phyloP scores from a whole-genome alignment of 2,113 vertebrate genomes.

The Anser brachyrhynchus region DNA sequence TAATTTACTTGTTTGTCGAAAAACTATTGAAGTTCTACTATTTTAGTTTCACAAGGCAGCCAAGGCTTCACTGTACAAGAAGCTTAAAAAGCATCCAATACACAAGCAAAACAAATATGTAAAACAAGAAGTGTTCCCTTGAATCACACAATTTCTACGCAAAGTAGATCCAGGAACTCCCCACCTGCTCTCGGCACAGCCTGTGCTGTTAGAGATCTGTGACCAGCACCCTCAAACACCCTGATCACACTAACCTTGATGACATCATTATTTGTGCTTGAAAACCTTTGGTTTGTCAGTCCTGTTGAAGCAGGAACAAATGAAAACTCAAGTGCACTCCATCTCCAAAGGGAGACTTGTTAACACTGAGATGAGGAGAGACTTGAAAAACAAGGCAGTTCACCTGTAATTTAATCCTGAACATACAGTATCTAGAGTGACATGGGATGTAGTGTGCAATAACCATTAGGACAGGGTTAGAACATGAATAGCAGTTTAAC shows the following conservation, averaged over 20 bases:
- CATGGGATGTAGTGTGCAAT: background rate
- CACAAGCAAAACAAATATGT: background rate
- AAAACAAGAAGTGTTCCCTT: background rate
- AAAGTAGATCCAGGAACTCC: background rate
- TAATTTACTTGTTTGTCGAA: background rate
- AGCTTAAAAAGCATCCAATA: background rate
- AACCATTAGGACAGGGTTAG: background rate
- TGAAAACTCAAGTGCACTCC: background rate
- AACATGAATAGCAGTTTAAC: background rate
- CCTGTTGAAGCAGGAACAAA: constrained; percentile 7
- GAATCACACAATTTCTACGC: background rate
- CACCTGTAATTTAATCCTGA: background rate
- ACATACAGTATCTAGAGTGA: background rate
- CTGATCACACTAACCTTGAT: background rate
- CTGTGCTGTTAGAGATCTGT: background rate
- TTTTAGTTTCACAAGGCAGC: background rate
- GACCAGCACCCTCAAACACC: background rate
- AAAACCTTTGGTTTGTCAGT: background rate
- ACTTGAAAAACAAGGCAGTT: background rate
- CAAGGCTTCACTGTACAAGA: background rate
- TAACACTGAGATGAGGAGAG: background rate
- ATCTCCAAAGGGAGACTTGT: background rate
- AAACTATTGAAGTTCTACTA: background rate
- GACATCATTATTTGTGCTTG: background rate
- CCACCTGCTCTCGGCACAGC: background rate